Base-by-base conservation (phyloP, 2,797 vertebrate species). In the Danio tinwini region DNA sequence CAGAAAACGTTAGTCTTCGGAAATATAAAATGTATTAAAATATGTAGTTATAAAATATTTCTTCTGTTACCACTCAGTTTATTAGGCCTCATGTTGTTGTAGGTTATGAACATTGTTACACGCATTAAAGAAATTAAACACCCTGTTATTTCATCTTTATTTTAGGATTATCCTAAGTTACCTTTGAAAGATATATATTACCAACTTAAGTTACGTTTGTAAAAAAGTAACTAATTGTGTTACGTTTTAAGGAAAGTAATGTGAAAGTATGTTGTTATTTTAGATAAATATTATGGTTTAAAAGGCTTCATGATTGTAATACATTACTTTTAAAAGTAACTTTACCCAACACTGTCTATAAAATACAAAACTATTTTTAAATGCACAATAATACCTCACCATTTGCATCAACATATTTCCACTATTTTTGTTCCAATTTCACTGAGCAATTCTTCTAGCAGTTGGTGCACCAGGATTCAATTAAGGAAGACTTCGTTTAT, bases 321-420 rank as follows among this genome's bases (percentile, higher is more conserved):
- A 3, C 29, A 29, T 29, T 29, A 29, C 29, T 29, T 29, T 29
- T n/a, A n/a, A n/a, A n/a, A n/a, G n/a, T n/a, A n/a, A n/a, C n/a
- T n/a, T n/a, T n/a, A n/a, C n/a, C n/a, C n/a, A n/a, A n/a, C n/a
- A n/a, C n/a, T n/a, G n/a, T 64, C 50, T 44, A 13, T 44, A 67
- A 67, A 50, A 67, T 12, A 17, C 40, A 29, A 17, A 76, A 19
- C 21, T 19, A 52, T 16, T 77, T 42, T 67, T 49, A 47, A 42
- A 70, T 45, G 13, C 64, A 77, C 65, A 78, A 12, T 70, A 6
- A 76, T 67, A 65, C 52, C 74, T 76, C 61, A 55, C 74, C 8
- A 50, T 59, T 78, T 61, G 12, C 8, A 39, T 40, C 44, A 61
- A 40, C n/a, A 13, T 3, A 49, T 58, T 29, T 1, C n/a, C 10